Evolutionary conservation across 2,113 vertebrate genomes (phyloP).

Genomic region (Desmodus rotundus): DNA sequence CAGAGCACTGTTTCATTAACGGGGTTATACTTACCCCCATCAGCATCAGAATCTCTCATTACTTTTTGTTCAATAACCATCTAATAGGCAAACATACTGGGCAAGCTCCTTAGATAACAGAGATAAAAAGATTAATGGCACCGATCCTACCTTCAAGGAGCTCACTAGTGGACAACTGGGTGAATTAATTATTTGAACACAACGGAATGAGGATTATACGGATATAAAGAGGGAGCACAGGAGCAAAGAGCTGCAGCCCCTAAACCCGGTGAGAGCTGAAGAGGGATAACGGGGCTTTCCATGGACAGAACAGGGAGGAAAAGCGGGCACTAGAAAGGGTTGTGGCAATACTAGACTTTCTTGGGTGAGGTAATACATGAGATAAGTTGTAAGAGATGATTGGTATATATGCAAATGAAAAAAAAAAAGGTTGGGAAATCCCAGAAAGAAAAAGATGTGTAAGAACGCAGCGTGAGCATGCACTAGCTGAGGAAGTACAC

Average conservation of each 20-base stretch:
- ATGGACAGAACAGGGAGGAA: neutral
- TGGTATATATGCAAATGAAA: neutral
- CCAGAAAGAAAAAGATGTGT: neutral
- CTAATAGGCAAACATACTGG: neutral
- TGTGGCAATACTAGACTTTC: neutral
- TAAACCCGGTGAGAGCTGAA: neutral
- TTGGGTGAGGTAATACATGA: neutral
- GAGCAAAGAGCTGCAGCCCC: neutral
- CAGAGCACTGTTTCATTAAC: neutral
- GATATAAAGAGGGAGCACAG: neutral
- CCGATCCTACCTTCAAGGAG: neutral
- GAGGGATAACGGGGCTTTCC: neutral
- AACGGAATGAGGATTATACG: neutral
- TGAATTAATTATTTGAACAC: neutral
- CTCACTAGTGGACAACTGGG: neutral
- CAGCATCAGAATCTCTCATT: neutral
- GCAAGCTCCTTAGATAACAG: neutral
- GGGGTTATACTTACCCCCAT: neutral
- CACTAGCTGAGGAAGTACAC: neutral
- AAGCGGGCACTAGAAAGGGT: neutral
- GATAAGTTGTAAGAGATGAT: neutral
- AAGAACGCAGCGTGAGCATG: neutral
- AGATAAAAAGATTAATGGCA: neutral
- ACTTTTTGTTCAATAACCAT: neutral
- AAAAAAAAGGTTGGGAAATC: neutral